Evolutionary conservation across 2,113 vertebrate genomes (phyloP).

Genomic region (Seriola quinqueradiata): DNA sequence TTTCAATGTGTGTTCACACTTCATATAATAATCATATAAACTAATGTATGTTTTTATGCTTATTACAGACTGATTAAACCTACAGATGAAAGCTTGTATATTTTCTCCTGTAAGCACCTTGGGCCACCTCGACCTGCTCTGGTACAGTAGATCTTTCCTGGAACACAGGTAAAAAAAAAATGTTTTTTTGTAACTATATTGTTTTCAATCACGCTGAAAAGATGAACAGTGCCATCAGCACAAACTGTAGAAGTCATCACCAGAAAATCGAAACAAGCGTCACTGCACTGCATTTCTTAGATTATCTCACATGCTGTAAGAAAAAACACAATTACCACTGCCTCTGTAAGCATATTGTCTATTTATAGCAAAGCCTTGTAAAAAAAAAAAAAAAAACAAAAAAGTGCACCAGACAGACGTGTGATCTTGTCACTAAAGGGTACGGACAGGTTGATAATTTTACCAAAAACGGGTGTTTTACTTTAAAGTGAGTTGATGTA

Average conservation of each 20-base stretch:
- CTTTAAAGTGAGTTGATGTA: constrained; percentile 19
- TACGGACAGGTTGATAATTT: constrained; percentile 8
- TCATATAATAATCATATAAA: neutral
- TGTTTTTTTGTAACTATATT: neutral
- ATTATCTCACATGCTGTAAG: neutral
- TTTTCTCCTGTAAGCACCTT: neutral
- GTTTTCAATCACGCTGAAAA: neutral
- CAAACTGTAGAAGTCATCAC: neutral
- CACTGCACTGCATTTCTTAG: neutral
- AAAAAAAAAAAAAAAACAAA: too few relatives aligned
- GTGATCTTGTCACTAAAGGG: constrained; percentile 23
- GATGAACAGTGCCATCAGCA: neutral
- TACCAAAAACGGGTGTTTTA: constrained; percentile 4
- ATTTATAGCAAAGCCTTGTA: neutral
- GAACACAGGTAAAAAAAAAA: neutral
- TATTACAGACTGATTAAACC: constrained; percentile 24
- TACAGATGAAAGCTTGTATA: neutral
- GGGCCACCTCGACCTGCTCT: neutral
- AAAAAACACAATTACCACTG: neutral
- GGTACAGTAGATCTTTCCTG: neutral
- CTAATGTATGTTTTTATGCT: constrained; percentile 23
- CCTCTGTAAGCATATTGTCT: constrained; percentile 18
- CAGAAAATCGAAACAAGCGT: neutral
- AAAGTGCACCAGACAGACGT: constrained; percentile 1
- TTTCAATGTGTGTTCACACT: constrained; percentile 9